phyloP scores from a whole-genome alignment of 2,797 vertebrate genomes.

The Poecilia wingei region DNA sequence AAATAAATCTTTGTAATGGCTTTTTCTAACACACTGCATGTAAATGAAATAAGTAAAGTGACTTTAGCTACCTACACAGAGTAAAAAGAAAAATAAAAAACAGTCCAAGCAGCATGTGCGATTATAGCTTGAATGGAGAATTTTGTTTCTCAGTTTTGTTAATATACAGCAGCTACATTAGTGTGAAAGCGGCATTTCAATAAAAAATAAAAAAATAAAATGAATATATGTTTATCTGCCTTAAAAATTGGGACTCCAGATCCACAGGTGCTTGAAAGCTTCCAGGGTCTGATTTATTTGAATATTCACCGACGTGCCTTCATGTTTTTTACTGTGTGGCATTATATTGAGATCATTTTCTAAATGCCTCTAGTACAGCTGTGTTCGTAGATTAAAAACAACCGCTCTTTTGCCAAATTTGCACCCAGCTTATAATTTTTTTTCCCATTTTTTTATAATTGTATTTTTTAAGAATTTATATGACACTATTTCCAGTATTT shows the following conservation, averaged over 20 bases:
- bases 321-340: neutral
- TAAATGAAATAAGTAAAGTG: constrained; percentile 14
- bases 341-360: neutral
- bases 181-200: neutral
- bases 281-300: neutral
- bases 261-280: neutral
- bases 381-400: neutral
- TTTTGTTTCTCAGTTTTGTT: neutral
- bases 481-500: neutral
- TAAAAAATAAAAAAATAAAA: neutral
- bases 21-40: constrained; percentile 23
- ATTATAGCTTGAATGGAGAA: neutral
- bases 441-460: neutral
- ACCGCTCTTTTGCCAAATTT: neutral
- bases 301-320: neutral
- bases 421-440: too few species aligned
- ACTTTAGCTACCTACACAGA: constrained; percentile 25
- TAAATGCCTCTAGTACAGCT: neutral
- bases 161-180: neutral
- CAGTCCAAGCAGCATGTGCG: constrained; percentile 13
- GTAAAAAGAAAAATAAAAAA: constrained; percentile 10
- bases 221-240: neutral
- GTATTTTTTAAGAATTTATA: neutral
- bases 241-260: neutral
- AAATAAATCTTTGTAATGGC: constrained; percentile 23